These are phyloP conservation scores for Fabriciana adippe DNA, from an alignment of 2,888 invertebrate species.

Conservation along the genomic window DNA sequence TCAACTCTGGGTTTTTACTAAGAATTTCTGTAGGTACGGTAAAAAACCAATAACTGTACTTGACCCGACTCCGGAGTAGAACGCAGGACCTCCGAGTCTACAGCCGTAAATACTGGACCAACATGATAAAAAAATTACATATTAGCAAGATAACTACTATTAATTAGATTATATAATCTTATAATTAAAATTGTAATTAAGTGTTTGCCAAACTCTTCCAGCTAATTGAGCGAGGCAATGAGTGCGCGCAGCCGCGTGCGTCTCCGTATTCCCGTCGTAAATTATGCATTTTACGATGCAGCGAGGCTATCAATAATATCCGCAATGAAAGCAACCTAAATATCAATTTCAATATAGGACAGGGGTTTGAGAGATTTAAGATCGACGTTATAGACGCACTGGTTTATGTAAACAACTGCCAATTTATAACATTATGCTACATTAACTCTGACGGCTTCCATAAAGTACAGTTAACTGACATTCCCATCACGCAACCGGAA, in stretches of 20 bases:
- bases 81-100: no score
- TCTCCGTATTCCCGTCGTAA: constrained; percentile 59
- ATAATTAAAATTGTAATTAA: background rate
- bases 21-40: no score
- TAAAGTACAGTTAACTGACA: constrained; percentile 65
- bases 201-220: constrained; percentile 47
- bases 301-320: constrained; percentile 63
- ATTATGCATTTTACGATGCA: constrained; percentile 66
- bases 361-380: constrained; percentile 34
- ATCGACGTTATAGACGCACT: constrained; percentile 27
- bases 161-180: background rate
- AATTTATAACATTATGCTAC: constrained; percentile 35
- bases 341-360: constrained; percentile 34
- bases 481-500: constrained; percentile 79
- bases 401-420: constrained; percentile 37
- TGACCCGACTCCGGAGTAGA: no score
- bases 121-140: no score
- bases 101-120: no score
- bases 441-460: constrained; percentile 46
- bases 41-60: no score
- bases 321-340: constrained; percentile 59
- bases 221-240: constrained; percentile 68
- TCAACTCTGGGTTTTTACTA: no score
- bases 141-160: no score
- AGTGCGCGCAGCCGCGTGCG: constrained; percentile 44